Evolutionary conservation across 92 coral and sea anemone species (phyloP).

Genomic region (Porites rus): DNA sequence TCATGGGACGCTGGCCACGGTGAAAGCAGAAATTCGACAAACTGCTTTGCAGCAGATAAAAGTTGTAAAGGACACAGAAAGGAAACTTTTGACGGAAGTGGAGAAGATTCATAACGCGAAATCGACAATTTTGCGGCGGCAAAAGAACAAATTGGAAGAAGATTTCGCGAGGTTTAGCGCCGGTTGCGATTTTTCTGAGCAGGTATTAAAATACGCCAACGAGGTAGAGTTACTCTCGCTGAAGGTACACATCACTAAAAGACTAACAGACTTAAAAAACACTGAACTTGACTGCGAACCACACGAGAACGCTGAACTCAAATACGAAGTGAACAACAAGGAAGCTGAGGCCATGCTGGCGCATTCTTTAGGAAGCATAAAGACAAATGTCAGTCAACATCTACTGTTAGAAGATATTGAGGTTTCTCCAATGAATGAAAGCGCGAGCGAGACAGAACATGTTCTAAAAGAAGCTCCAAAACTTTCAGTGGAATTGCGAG

Average conservation of each 20-base stretch:
- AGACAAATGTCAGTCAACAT: slow-evolving; percentile 56
- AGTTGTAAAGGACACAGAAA: slow-evolving; percentile 78
- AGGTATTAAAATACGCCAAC: slow-evolving; percentile 88
- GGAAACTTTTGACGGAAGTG: slow-evolving; percentile 76
- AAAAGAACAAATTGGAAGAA: slow-evolving; percentile 69
- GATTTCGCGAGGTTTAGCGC: slow-evolving; percentile 69
- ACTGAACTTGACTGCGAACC: slow-evolving; percentile 70
- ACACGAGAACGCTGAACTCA: slow-evolving; percentile 82
- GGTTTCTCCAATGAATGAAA: slow-evolving; percentile 31
- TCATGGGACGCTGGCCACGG: slow-evolving; percentile 79
- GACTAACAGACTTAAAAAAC: slow-evolving; percentile 73
- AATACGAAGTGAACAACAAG: slow-evolving; percentile 75
- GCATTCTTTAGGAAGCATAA: slow-evolving; percentile 72
- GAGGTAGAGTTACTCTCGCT: slow-evolving; percentile 84
- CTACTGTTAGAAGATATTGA: slow-evolving; percentile 48
- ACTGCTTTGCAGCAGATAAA: slow-evolving; percentile 72
- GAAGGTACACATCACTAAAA: slow-evolving; percentile 68
- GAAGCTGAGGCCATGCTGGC: slow-evolving; percentile 76
- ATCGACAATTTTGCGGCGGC: slow-evolving; percentile 65
- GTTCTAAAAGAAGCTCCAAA: slow-evolving; percentile 44
- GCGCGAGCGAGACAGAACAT: slow-evolving; percentile 36
- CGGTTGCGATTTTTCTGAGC: slow-evolving; percentile 85
- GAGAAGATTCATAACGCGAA: slow-evolving; percentile 80
- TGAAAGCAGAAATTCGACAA: slow-evolving; percentile 79
- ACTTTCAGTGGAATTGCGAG: slow-evolving; percentile 72